phyloP scores from a whole-genome alignment of 2,888 invertebrate genomes.

The Siphonodentalium dalli region DNA sequence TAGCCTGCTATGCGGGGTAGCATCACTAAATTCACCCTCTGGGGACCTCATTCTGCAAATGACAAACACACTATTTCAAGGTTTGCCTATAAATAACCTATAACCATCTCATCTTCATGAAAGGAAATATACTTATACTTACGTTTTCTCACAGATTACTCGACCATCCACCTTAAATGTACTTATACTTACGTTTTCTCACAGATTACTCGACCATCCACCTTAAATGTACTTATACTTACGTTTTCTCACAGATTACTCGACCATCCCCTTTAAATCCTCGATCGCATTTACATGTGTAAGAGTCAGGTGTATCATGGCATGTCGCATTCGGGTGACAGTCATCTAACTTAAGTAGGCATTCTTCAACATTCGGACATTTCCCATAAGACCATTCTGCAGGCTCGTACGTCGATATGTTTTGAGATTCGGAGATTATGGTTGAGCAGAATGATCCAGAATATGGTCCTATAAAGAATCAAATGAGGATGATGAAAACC shows the following conservation, averaged over 20 bases:
- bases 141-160: no score
- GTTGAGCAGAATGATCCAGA: slow-evolving; percentile 42
- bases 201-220: no score
- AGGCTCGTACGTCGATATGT: slow-evolving; percentile 23
- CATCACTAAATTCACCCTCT: no score
- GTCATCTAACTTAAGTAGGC: slow-evolving; percentile 84
- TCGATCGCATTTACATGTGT: slow-evolving; percentile 81
- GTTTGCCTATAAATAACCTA: no score
- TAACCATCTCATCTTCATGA: no score
- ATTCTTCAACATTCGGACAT: slow-evolving; percentile 90
- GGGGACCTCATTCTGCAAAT: no score
- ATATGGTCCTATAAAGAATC: slow-evolving; percentile 72
- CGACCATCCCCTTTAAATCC: slow-evolving; percentile 89
- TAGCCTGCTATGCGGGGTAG: no score
- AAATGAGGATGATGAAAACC: background rate
- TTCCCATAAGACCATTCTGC: slow-evolving; percentile 84
- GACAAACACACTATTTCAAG: no score
- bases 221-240: slow-evolving; percentile 71
- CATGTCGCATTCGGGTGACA: slow-evolving; percentile 92
- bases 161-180: no score
- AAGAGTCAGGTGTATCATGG: slow-evolving; percentile 85
- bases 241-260: slow-evolving; percentile 80
- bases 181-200: no score
- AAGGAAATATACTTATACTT: no score
- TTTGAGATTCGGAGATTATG: slow-evolving; percentile 30